Evolutionary conservation across 2,113 vertebrate genomes (phyloP).

Genomic region (Barbus barbus): DNA sequence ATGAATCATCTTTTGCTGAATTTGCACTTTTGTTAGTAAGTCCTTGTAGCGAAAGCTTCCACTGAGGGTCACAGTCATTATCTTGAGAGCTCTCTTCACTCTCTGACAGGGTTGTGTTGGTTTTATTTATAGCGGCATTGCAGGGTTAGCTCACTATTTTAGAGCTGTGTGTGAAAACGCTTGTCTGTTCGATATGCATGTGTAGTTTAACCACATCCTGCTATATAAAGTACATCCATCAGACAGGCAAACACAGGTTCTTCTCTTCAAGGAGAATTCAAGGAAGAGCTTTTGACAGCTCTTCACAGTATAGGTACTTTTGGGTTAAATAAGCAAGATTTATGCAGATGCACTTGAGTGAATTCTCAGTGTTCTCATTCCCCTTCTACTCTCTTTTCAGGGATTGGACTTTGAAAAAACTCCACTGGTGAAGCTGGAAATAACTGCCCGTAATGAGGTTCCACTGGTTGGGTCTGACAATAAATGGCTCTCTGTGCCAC

Average conservation of each 20-base stretch:
- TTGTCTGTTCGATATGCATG: conserved; percentile 24
- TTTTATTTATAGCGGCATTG: conserved; percentile 43
- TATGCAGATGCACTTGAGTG: neutral
- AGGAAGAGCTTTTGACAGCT: neutral
- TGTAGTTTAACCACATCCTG: conserved; percentile 38
- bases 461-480: conserved; percentile 69
- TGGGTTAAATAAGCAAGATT: neutral
- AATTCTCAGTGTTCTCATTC: neutral
- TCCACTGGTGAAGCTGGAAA: conserved; percentile 66
- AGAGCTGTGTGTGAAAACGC: conserved; percentile 28
- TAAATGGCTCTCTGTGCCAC: conserved; percentile 69
- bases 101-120: neutral
- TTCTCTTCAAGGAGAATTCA: neutral
- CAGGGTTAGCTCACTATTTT: conserved; percentile 19
- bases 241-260: conserved; percentile 30
- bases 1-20: neutral
- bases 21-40: neutral
- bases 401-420: conserved; percentile 79
- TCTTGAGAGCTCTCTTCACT: neutral
- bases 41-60: neutral
- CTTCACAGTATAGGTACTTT: neutral
- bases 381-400: conserved; percentile 59
- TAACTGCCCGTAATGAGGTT: conserved; percentile 79
- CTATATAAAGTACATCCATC: neutral
- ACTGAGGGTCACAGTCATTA: neutral